Evolutionary conservation across 1,140 invertebrate genomes (phyloP).

Genomic region (Sinonovacula constricta): DNA sequence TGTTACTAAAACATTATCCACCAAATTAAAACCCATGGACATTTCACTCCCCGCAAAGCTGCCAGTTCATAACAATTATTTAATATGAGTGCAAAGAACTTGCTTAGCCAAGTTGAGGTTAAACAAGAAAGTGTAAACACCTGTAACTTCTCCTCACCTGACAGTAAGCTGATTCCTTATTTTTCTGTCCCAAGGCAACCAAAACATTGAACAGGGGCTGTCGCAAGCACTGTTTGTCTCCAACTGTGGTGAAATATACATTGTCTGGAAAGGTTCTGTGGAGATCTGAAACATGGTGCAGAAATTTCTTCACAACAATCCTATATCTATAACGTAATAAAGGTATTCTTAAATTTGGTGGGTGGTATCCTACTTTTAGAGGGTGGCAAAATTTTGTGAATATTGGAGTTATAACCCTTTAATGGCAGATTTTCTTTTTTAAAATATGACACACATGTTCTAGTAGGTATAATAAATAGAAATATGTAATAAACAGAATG

Average conservation of each 20-base stretch:
- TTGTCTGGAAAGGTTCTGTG: constrained; percentile 94
- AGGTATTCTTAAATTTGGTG: background rate
- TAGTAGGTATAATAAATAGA: too few species aligned
- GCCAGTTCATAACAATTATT: background rate
- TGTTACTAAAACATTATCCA: background rate
- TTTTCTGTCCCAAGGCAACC: constrained; percentile 92
- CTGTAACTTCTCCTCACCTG: constrained; percentile 82
- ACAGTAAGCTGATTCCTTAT: constrained; percentile 92
- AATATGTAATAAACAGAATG: too few species aligned
- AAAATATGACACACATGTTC: too few species aligned
- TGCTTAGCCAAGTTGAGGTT: background rate
- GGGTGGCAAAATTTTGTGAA: background rate
- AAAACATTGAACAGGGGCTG: constrained; percentile 88
- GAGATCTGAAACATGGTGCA: constrained; percentile 73
- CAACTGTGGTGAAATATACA: constrained; percentile 88
- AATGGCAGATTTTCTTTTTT: too few species aligned
- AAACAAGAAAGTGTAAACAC: background rate
- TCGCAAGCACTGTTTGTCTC: constrained; percentile 83
- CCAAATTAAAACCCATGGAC: background rate
- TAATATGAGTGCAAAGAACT: background rate
- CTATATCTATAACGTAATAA: background rate
- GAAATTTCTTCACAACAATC: background rate
- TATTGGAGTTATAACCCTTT: too few species aligned
- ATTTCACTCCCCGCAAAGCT: background rate
- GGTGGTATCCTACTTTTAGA: background rate